Percentiles rank a stretch among this genome's conserved stretches.
Evolutionary conservation across 2,797 vertebrate genomes (phyloP).

Genomic region (Tauraco hartlaubi): DNA sequence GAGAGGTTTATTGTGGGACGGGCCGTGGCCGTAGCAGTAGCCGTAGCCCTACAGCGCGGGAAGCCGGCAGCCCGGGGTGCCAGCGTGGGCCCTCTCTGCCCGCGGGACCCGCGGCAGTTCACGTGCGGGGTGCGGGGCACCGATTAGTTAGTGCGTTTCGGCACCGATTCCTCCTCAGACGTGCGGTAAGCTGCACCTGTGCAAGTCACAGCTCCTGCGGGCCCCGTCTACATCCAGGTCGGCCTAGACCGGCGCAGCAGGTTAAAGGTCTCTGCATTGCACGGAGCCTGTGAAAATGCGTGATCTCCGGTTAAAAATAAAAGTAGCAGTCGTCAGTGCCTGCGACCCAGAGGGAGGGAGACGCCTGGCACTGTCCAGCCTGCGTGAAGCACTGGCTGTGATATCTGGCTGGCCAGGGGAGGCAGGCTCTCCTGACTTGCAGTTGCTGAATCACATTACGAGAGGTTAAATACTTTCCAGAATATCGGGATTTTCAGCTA

Average conservation of each 20-base stretch:
- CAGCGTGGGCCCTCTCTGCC: not conserved
- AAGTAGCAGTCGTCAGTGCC: not conserved
- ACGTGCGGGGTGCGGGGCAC: accelerated
- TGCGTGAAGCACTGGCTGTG: not conserved
- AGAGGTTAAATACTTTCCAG: conserved; percentile 51
- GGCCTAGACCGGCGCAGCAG: too few relatives aligned
- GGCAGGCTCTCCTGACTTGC: not conserved
- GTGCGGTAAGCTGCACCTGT: not conserved
- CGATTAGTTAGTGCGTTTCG: accelerated
- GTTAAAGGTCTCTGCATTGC: not conserved
- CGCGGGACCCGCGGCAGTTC: not conserved
- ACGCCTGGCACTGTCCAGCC: not conserved
- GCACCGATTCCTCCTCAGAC: not conserved
- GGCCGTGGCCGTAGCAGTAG: too few relatives aligned
- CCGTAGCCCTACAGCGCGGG: not conserved
- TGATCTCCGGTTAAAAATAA: not conserved
- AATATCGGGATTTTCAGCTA: conserved; percentile 35
- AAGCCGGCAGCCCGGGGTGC: not conserved
- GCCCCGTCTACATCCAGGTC: not conserved
- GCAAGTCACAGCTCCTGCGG: not conserved
- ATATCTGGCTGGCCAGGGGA: not conserved
- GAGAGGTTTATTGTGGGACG: not conserved
- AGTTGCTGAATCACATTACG: conserved; percentile 53
- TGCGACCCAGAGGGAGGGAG: not conserved
- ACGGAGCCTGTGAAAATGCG: not conserved